Percentiles rank a stretch among this genome's conserved stretches.
Conservation (phyloP, 2,888 invertebrate genomes). For the Eubasilissa splendida region DNA sequence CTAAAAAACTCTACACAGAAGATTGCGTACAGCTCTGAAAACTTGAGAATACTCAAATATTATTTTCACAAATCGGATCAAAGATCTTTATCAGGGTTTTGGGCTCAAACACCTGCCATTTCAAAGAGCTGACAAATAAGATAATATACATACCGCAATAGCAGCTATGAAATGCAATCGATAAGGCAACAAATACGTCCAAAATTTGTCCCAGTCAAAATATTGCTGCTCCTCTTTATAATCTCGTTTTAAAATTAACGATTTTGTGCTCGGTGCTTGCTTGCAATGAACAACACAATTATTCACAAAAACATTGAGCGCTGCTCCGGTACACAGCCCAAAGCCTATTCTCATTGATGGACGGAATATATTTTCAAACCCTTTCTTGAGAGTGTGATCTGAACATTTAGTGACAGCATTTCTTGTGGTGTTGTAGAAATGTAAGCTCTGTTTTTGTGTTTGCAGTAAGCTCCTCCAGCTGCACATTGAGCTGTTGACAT, state of each 20-base stretch:
- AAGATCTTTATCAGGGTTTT: too few relatives aligned
- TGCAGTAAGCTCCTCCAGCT: constrained; percentile 2
- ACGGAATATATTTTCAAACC: constrained; percentile 60
- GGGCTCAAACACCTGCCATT: too few relatives aligned
- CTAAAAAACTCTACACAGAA: too few relatives aligned
- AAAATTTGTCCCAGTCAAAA: constrained; percentile 87
- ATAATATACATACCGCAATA: constrained; percentile 75
- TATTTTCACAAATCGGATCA: too few relatives aligned
- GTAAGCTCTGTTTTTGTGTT: constrained; percentile 22
- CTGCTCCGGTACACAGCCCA: constrained; percentile 68
- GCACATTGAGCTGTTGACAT: not conserved
- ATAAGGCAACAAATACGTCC: constrained; percentile 82
- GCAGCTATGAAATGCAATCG: constrained; percentile 84
- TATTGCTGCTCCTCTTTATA: constrained; percentile 71
- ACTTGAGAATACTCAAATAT: too few relatives aligned
- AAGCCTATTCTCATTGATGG: constrained; percentile 70
- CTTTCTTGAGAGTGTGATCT: constrained; percentile 14
- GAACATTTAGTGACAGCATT: constrained; percentile 37
- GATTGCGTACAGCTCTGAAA: too few relatives aligned
- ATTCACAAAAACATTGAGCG: constrained; percentile 64
- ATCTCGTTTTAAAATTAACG: constrained; percentile 73
- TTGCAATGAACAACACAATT: constrained; percentile 79
- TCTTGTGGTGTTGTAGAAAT: constrained; percentile 20
- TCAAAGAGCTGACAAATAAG: too few relatives aligned
- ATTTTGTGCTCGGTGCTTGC: constrained; percentile 69